phyloP scores from a whole-genome alignment of 2,797 vertebrate species.

The Cephalopachus bancanus region DNA sequence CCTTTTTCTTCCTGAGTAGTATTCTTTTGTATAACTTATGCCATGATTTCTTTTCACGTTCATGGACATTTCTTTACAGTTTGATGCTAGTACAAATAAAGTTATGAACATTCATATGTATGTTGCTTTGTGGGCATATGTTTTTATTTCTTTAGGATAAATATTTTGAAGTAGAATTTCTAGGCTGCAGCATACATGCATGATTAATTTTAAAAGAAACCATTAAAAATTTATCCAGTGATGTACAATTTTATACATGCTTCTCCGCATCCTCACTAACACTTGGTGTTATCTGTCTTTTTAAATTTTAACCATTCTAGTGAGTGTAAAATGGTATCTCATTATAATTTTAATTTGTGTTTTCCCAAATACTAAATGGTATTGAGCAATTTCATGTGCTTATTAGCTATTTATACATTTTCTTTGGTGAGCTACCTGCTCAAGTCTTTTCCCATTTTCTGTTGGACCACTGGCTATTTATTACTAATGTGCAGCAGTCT shows the following conservation, averaged over 20 bases:
- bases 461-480: neutral
- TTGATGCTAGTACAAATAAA: neutral
- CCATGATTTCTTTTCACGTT: constrained; percentile 31
- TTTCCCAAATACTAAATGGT: constrained; percentile 7
- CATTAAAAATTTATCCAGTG: constrained; percentile 7
- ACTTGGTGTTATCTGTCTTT: too few species aligned
- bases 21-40: constrained; percentile 16
- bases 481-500: neutral
- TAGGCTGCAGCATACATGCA: neutral
- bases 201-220: constrained; percentile 49
- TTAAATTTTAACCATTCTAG: constrained; percentile 18
- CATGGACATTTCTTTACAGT: constrained; percentile 7
- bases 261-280: neutral
- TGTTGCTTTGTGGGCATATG: neutral
- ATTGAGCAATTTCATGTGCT: neutral
- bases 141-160: constrained; percentile 52
- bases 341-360: constrained; percentile 44
- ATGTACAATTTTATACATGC: constrained; percentile 14
- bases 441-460: constrained; percentile 20
- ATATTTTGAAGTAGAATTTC: constrained; percentile 63
- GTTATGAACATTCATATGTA: constrained; percentile 31
- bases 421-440: neutral
- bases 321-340: neutral
- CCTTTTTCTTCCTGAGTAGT: constrained; percentile 40
- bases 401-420: constrained; percentile 13